A percentile compares a stretch with the other conserved stretches of the same genome.
Evolutionary conservation across 2,113 vertebrate genomes (phyloP).

Genomic region (Daubentonia madagascariensis): DNA sequence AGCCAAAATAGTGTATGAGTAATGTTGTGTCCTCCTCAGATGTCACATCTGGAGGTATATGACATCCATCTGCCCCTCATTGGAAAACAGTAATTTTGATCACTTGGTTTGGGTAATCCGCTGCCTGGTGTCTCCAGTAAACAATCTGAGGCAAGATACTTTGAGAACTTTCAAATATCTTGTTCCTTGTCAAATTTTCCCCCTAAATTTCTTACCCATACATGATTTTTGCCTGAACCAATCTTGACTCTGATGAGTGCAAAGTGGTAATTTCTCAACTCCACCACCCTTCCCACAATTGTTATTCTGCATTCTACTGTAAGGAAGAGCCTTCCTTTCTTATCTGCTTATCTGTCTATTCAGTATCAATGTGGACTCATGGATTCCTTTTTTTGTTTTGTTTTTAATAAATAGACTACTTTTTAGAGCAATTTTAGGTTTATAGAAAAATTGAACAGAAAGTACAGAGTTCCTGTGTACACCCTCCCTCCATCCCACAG

Average conservation of each 20-base stretch:
- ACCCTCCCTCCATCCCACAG: too few species aligned
- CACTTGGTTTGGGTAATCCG: not conserved
- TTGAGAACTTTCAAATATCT: not conserved
- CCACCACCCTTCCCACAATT: not conserved
- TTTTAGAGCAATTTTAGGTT: not conserved
- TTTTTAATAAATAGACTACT: not conserved
- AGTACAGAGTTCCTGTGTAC: not conserved
- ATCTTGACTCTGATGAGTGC: not conserved
- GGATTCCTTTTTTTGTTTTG: not conserved
- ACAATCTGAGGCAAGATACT: not conserved
- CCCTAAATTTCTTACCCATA: not conserved
- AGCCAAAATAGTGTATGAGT: not conserved
- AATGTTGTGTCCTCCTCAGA: not conserved
- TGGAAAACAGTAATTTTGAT: not conserved
- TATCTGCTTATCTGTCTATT: not conserved
- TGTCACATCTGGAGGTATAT: not conserved
- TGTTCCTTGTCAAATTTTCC: not conserved
- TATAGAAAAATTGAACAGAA: not conserved
- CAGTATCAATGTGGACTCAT: not conserved
- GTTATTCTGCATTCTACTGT: not conserved
- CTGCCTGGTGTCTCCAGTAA: not conserved
- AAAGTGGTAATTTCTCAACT: not conserved
- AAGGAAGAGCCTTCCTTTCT: not conserved
- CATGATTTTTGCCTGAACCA: not conserved
- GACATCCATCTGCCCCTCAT: not conserved